Conservation (phyloP, 2,113 vertebrate genomes). For the Vidua macroura region DNA sequence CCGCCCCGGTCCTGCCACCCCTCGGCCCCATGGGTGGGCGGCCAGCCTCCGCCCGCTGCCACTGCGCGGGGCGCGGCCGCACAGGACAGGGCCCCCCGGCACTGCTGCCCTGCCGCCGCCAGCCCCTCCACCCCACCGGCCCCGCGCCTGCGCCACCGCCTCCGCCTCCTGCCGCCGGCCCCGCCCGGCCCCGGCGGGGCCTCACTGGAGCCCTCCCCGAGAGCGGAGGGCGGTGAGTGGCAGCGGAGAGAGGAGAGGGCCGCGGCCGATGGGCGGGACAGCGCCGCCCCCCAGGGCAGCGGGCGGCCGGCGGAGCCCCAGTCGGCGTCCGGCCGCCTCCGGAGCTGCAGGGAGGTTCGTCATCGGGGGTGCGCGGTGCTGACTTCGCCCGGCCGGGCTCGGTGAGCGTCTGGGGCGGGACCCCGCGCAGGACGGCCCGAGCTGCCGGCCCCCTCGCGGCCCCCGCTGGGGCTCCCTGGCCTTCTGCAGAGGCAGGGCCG, state of each 20-base stretch:
- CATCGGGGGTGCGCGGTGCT: fast-evolving
- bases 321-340: fast-evolving
- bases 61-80: fast-evolving
- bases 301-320: fast-evolving
- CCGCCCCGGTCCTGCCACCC: no score
- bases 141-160: no score
- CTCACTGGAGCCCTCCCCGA: neutral
- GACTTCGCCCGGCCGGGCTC: neutral
- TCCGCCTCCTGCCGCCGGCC: neutral
- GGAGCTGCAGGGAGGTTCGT: fast-evolving
- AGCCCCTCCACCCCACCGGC: neutral
- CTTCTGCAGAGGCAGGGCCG: neutral
- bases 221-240: neutral
- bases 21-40: fast-evolving
- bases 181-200: neutral
- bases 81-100: fast-evolving
- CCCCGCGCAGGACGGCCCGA: neutral
- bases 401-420: neutral
- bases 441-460: neutral
- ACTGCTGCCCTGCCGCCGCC: fast-evolving
- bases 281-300: neutral
- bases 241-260: neutral
- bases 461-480: neutral
- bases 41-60: no score
- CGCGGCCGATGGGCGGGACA: neutral